These are phyloP conservation scores for Oxygymnocypris stewartii DNA, from an alignment of 2,113 vertebrate species.

Conservation along the genomic window DNA sequence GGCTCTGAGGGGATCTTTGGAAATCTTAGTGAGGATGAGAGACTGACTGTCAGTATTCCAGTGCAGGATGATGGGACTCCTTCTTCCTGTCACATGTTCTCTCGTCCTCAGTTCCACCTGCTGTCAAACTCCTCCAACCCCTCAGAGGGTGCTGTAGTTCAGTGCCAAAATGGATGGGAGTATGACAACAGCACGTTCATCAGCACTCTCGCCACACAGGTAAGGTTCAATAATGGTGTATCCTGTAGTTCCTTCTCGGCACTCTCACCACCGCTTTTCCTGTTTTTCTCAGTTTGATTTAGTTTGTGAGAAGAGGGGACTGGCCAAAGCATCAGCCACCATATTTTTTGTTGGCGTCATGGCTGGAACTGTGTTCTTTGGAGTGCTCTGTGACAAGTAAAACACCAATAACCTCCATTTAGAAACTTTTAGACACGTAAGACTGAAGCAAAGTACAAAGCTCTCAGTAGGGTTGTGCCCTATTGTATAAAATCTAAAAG, in stretches of 20 bases:
- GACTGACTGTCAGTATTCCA: slow-evolving; percentile 76
- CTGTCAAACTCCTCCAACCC: slow-evolving; percentile 71
- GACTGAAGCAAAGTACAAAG: background rate
- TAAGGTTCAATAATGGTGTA: slow-evolving; percentile 52
- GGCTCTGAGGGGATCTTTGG: slow-evolving; percentile 63
- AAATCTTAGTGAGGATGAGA: slow-evolving; percentile 77
- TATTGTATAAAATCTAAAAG: no score
- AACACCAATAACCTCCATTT: background rate
- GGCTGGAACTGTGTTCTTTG: slow-evolving; percentile 80
- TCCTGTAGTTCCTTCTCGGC: background rate
- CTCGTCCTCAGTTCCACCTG: slow-evolving; percentile 73
- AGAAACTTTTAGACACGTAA: background rate
- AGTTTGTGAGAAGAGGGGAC: slow-evolving; percentile 81
- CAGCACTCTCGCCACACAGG: slow-evolving; percentile 86
- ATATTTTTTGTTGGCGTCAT: slow-evolving; percentile 86
- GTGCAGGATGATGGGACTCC: slow-evolving; percentile 70
- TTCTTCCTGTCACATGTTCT: slow-evolving; percentile 83
- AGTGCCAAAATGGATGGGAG: slow-evolving; percentile 85
- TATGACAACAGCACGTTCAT: slow-evolving; percentile 83
- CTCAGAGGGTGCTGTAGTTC: slow-evolving; percentile 57
- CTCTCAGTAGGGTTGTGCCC: background rate
- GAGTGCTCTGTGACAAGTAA: slow-evolving; percentile 86
- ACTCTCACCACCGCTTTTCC: background rate
- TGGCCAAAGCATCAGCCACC: slow-evolving; percentile 81
- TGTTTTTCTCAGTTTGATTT: slow-evolving; percentile 84